These are phyloP conservation scores for Eidolon helvum DNA, from an alignment of 2,113 vertebrate genomes.

Conservation along the genomic window DNA sequence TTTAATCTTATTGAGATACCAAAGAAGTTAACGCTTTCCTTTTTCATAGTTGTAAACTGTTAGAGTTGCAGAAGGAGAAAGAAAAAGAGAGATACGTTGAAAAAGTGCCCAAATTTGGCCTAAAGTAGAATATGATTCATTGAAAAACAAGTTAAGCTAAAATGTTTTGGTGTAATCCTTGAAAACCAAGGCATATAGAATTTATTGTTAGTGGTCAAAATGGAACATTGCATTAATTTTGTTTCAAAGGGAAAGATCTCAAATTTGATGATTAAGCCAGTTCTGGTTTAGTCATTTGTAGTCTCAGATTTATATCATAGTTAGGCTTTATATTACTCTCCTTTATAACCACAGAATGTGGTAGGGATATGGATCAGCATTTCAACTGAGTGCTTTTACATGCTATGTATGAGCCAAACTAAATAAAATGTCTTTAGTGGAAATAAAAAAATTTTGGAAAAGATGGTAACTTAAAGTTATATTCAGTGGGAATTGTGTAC, in stretches of 20 bases:
- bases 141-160: not conserved
- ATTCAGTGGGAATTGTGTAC: not conserved
- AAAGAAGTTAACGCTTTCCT: not conserved
- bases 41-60: not conserved
- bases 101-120: not conserved
- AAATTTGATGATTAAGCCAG: not conserved
- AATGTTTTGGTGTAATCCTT: not conserved
- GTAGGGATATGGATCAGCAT: not conserved
- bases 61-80: not conserved
- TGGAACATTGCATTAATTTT: not conserved
- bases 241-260: conserved; percentile 11
- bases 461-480: not conserved
- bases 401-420: not conserved
- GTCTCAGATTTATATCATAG: not conserved
- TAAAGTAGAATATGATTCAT: not conserved
- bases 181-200: conserved; percentile 1
- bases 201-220: not conserved
- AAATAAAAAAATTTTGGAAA: conserved; percentile 37
- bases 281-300: not conserved
- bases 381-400: not conserved
- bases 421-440: conserved; percentile 23
- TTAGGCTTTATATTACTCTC: not conserved
- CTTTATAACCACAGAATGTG: not conserved
- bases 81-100: not conserved
- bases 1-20: not conserved